phyloP scores from a whole-genome alignment of 2,113 vertebrate species.

The Fregata magnificens region DNA sequence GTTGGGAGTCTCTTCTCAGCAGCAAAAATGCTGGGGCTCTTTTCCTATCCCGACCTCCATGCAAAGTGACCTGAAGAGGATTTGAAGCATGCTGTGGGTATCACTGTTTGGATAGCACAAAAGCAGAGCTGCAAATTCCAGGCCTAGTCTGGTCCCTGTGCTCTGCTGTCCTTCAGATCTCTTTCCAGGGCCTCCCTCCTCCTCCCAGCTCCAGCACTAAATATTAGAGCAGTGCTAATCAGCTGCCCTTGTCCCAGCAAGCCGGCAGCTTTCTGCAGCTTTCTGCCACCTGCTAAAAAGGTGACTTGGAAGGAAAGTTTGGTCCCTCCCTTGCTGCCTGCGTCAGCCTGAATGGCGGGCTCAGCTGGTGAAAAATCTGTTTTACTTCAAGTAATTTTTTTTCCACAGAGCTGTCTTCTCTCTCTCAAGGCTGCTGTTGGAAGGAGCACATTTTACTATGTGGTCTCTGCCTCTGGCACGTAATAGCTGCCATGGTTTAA shows the following conservation, averaged over 20 bases:
- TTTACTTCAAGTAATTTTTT: background rate
- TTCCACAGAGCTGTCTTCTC: background rate
- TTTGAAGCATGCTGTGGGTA: background rate
- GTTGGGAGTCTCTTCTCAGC: background rate
- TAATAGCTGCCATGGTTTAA: background rate
- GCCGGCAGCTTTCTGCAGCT: background rate
- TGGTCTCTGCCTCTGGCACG: background rate
- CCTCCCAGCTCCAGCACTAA: background rate
- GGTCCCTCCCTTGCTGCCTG: background rate
- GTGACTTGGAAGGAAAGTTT: background rate
- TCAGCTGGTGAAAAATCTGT: background rate
- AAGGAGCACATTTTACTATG: background rate
- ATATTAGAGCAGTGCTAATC: background rate
- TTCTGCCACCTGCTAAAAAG: background rate
- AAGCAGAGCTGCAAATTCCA: background rate
- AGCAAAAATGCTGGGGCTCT: background rate
- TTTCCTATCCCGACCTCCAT: background rate
- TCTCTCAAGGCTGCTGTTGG: background rate
- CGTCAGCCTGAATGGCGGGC: accelerated
- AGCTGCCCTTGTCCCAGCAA: background rate
- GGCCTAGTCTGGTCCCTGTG: background rate
- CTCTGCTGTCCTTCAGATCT: background rate
- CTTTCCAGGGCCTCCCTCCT: background rate
- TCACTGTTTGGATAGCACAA: background rate
- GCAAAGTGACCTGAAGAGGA: background rate